Base-by-base conservation (phyloP, 1,140 invertebrate species). In the Dendrolimus punctatus region DNA sequence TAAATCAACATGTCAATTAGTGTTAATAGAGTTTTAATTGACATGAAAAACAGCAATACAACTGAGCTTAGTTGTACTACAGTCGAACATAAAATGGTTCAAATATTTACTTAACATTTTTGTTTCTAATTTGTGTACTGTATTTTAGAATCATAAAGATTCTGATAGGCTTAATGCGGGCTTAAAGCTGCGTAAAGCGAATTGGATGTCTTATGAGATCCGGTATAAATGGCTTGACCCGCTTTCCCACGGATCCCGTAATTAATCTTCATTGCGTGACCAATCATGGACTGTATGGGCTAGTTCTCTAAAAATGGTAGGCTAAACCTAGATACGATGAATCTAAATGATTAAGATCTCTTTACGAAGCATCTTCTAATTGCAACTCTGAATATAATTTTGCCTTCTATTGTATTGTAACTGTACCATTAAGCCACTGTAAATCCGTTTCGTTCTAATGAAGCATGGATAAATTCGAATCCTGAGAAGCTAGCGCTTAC, bases 1-100 rank as follows among this genome's bases (percentile, higher is more conserved):
- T 66, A 62, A 60, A 61, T 55, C 53, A 55, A 69, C 64, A 68
- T 74, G 62, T 85, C 79, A 85, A 85, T 82, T 80, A 82, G 75
- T 71, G 64, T 71, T 68, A 50, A 49, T 54, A 67, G 63, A 57
- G 69, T 71, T 73, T 72, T 85, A 80, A 85, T 80, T 84, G 74
- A 76, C 71, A 58, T 82, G 70, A 78, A 80, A 79, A 73, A 57
- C 57, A 66, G 64, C 52, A 62, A 66, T 65, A 75, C 69, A 72
- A 66, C 68, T 61, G 23, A 23, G 23, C 3, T 23, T 23, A 23
- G 23, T 23, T 23, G 3, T 23, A 23, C 3, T 23, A 23, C 3
- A 23, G 23, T 23, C 23, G 23, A 23, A 23, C 23, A 23, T 23
- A 23, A 23, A 23, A 23, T 23, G 23, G 1, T 23, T 23, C 23